Evolutionary conservation across 2,888 invertebrate genomes (phyloP).

Genomic region (Ferdinandea cuprea): DNA sequence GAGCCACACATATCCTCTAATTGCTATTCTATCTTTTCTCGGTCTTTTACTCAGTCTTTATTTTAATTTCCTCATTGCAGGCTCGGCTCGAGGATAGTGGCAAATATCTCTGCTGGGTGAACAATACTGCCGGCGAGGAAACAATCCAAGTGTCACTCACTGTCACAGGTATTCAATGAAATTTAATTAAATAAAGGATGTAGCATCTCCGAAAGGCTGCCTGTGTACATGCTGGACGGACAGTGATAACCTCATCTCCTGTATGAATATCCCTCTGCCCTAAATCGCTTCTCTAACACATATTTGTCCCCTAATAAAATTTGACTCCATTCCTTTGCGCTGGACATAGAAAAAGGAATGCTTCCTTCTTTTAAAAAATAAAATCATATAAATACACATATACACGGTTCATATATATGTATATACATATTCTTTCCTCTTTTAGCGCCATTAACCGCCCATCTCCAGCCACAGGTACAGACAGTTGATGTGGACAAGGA

Average conservation of each 20-base stretch:
- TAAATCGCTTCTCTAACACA: conserved; percentile 31
- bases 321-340: conserved; percentile 27
- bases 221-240: neutral
- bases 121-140: conserved; percentile 94
- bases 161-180: conserved; percentile 86
- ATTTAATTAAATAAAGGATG: conserved; percentile 70
- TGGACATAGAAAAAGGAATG: conserved; percentile 1
- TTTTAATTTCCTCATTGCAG: conserved; percentile 76
- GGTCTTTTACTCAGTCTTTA: neutral
- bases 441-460: conserved; percentile 90
- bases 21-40: conserved; percentile 27
- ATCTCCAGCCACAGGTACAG: conserved; percentile 90
- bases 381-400: neutral
- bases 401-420: conserved; percentile 5
- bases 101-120: conserved; percentile 94
- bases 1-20: conserved; percentile 39
- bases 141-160: conserved; percentile 90
- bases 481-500: conserved; percentile 93
- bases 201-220: conserved; percentile 16
- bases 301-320: conserved; percentile 58
- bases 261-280: neutral
- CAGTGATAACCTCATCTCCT: conserved; percentile 5
- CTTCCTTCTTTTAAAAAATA: no score
- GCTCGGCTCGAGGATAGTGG: conserved; percentile 91
- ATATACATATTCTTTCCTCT: conserved; percentile 54